phyloP scores from a whole-genome alignment of 2,888 invertebrate genomes.

The Callimorpha dominula region DNA sequence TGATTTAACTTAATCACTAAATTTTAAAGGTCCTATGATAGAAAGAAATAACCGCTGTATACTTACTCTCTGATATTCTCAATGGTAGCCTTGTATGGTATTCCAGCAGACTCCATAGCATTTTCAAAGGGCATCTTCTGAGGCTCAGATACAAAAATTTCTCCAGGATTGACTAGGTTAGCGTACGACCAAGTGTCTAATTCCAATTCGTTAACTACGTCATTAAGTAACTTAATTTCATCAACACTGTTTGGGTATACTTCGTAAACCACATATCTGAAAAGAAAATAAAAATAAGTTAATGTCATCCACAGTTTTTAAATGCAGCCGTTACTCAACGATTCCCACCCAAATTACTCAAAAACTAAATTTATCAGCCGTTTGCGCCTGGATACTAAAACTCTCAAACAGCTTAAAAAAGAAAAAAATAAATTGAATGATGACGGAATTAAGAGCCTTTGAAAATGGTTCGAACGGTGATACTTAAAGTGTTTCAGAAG shows the following conservation, averaged over 20 bases:
- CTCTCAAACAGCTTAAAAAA: no score
- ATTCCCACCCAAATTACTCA: not conserved
- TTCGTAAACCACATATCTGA: constrained; percentile 68
- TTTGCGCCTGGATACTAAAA: no score
- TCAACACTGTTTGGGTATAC: constrained; percentile 56
- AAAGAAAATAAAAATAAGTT: constrained; percentile 19
- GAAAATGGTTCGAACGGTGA: not conserved
- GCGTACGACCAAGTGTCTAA: constrained; percentile 68
- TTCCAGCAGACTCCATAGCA: constrained; percentile 50
- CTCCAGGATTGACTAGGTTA: constrained; percentile 55
- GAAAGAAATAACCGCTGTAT: not conserved
- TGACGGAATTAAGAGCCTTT: no score
- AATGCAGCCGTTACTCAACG: not conserved
- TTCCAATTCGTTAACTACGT: constrained; percentile 52
- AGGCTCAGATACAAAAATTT: constrained; percentile 61
- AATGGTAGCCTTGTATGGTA: constrained; percentile 56
- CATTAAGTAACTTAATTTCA: constrained; percentile 56
- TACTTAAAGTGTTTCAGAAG: not conserved
- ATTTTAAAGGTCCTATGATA: not conserved
- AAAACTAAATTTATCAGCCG: not conserved
- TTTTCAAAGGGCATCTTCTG: constrained; percentile 55
- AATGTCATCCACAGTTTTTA: not conserved
- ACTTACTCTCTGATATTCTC: constrained; percentile 73
- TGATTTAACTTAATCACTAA: not conserved
- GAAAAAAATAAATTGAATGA: no score